Conservation (phyloP, 2,113 vertebrate species). For the Pollachius pollachius region DNA sequence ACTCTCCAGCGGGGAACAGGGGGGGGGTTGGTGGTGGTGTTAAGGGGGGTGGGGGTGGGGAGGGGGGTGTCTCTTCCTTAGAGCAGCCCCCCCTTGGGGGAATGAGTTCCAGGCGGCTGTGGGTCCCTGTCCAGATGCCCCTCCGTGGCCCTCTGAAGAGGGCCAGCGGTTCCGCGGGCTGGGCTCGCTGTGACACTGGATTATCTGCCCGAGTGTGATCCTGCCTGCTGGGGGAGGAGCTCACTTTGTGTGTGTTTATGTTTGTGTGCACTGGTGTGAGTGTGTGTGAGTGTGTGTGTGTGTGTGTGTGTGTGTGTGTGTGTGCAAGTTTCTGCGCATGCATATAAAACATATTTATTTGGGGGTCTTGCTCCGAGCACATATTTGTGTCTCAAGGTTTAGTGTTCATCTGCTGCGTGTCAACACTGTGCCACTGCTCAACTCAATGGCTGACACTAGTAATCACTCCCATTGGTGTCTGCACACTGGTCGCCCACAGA, state of each 20-base stretch:
- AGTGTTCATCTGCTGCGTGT: slow-evolving; percentile 73
- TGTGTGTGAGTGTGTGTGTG: background rate
- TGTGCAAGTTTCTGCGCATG: slow-evolving; percentile 12
- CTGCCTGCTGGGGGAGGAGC: slow-evolving; percentile 67
- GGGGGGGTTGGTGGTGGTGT: too few relatives aligned
- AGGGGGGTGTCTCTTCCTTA: slow-evolving; percentile 52
- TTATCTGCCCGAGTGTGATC: slow-evolving; percentile 73
- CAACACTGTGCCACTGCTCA: slow-evolving; percentile 61
- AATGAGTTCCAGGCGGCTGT: slow-evolving; percentile 65
- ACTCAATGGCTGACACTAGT: slow-evolving; percentile 66
- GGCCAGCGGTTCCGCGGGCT: slow-evolving; percentile 65
- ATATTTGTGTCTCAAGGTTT: slow-evolving; percentile 69
- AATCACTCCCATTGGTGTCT: slow-evolving; percentile 28
- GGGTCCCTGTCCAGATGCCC: slow-evolving; percentile 74
- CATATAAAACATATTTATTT: slow-evolving; percentile 53
- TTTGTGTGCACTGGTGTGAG: slow-evolving; percentile 16
- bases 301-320: slow-evolving; percentile 32
- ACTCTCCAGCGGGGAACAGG: slow-evolving; percentile 60
- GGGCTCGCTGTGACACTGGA: slow-evolving; percentile 72
- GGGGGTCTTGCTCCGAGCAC: slow-evolving; percentile 61
- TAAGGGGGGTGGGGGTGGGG: too few relatives aligned
- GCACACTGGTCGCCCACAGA: too few relatives aligned
- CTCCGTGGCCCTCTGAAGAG: slow-evolving; percentile 54
- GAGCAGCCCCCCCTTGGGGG: slow-evolving; percentile 50
- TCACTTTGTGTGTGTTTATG: slow-evolving; percentile 43